Conservation (phyloP, 2,797 vertebrate genomes). For the Hippoglossus hippoglossus region DNA sequence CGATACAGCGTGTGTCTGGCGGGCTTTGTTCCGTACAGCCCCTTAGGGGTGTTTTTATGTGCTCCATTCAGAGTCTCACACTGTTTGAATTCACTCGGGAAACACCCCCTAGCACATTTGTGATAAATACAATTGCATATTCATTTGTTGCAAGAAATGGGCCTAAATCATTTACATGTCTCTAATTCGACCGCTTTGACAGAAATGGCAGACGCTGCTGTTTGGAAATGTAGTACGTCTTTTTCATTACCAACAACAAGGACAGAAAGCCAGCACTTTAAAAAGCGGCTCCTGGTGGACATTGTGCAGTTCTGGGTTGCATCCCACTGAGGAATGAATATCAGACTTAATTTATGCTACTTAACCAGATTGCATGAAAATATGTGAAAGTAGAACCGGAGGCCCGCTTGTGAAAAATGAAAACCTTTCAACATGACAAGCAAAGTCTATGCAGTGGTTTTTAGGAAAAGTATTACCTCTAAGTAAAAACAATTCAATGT, state of each 20-base stretch:
- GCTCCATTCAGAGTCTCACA: conserved; percentile 44
- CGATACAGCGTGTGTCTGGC: conserved; percentile 44
- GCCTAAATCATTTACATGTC: conserved; percentile 50
- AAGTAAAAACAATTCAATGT: conserved; percentile 46
- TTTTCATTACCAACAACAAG: conserved; percentile 50
- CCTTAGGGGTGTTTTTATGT: conserved; percentile 51
- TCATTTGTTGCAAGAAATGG: conserved; percentile 44
- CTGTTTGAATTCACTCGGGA: conserved; percentile 58
- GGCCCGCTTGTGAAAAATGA: conserved; percentile 36
- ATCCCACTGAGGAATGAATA: conserved; percentile 32
- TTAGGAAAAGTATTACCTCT: conserved; percentile 32
- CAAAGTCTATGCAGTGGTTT: conserved; percentile 3
- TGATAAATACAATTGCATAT: conserved; percentile 59
- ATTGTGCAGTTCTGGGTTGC: conserved; percentile 28
- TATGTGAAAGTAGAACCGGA: conserved; percentile 33
- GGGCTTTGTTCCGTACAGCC: conserved; percentile 39
- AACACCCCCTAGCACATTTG: conserved; percentile 46
- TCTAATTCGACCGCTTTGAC: conserved; percentile 41
- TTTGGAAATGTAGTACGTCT: conserved; percentile 27
- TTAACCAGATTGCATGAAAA: conserved; percentile 42
- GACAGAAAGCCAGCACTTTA: conserved; percentile 36
- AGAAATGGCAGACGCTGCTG: conserved; percentile 26
- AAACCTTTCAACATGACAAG: conserved; percentile 1
- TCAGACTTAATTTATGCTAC: conserved; percentile 39
- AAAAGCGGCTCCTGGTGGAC: conserved; percentile 42